Evolutionary conservation across 2,113 vertebrate species (phyloP).

Genomic region (Spheniscus mendiculus): DNA sequence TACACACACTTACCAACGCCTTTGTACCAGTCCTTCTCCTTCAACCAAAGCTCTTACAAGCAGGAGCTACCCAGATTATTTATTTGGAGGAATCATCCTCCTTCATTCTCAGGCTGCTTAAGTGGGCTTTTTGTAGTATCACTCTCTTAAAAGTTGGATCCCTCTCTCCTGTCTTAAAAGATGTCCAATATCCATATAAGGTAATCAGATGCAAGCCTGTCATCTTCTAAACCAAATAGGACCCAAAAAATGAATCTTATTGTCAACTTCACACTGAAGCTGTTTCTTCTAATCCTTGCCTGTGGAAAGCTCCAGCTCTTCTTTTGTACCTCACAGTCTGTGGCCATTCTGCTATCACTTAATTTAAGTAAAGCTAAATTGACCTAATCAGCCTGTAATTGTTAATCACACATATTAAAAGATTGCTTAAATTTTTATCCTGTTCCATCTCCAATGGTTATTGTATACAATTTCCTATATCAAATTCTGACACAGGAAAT

Average conservation of each 20-base stretch:
- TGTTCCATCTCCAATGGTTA: neutral
- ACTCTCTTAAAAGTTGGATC: neutral
- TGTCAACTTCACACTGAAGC: neutral
- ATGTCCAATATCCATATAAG: neutral
- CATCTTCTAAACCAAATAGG: neutral
- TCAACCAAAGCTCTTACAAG: neutral
- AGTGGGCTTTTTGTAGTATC: neutral
- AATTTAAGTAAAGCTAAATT: neutral
- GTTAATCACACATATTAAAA: neutral
- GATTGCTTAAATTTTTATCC: neutral
- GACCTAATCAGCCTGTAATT: neutral
- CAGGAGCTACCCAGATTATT: neutral
- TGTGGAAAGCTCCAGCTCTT: neutral
- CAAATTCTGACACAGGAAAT: neutral
- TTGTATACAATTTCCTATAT: neutral
- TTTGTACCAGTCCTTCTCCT: neutral
- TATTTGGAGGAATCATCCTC: neutral
- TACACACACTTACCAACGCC: neutral
- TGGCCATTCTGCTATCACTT: neutral
- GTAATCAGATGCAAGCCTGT: neutral
- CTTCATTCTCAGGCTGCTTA: neutral
- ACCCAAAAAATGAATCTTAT: fast-evolving
- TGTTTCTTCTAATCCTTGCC: neutral
- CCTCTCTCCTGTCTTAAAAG: neutral
- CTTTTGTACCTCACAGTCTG: neutral